A percentile compares a stretch with the other conserved stretches of the same genome.
Evolutionary conservation across 2,113 vertebrate species (phyloP).

Genomic region (Notarius quadriscutis): DNA sequence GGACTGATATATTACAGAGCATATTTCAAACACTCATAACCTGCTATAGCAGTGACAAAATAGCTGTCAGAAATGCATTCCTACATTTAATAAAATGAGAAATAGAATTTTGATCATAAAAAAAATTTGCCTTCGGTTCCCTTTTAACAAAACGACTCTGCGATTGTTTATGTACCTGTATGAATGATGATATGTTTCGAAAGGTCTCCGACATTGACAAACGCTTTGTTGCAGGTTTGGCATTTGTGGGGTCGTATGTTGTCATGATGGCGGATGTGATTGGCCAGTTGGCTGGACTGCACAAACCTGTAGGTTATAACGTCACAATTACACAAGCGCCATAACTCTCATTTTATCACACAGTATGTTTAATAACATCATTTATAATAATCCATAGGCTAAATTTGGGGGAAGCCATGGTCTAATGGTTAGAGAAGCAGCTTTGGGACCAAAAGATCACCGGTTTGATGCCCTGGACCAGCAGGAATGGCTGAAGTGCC

Average conservation of each 20-base stretch:
- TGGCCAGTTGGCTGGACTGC: constrained; percentile 96
- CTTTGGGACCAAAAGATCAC: too few species aligned
- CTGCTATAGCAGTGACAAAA: too few species aligned
- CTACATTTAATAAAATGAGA: too few species aligned
- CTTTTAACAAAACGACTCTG: background rate
- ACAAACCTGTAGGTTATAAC: constrained; percentile 80
- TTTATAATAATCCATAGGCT: background rate
- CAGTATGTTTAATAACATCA: background rate
- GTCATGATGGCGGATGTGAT: constrained; percentile 98
- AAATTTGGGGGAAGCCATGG: too few species aligned
- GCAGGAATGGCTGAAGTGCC: too few species aligned
- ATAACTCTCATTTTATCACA: background rate
- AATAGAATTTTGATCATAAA: too few species aligned
- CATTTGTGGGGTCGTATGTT: constrained; percentile 97
- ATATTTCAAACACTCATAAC: too few species aligned
- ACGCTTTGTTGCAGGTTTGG: constrained; percentile 93
- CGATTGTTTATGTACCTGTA: constrained; percentile 76
- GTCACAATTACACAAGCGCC: constrained; percentile 6
- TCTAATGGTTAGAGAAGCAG: too few species aligned
- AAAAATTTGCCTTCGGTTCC: too few species aligned
- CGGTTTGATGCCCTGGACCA: too few species aligned
- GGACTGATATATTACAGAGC: too few species aligned
- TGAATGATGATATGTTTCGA: constrained; percentile 99
- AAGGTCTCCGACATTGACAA: constrained; percentile 95
- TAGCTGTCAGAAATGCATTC: too few species aligned